phyloP scores from a whole-genome alignment of 1,140 invertebrate genomes.

The Drosophila kurseongensis region DNA sequence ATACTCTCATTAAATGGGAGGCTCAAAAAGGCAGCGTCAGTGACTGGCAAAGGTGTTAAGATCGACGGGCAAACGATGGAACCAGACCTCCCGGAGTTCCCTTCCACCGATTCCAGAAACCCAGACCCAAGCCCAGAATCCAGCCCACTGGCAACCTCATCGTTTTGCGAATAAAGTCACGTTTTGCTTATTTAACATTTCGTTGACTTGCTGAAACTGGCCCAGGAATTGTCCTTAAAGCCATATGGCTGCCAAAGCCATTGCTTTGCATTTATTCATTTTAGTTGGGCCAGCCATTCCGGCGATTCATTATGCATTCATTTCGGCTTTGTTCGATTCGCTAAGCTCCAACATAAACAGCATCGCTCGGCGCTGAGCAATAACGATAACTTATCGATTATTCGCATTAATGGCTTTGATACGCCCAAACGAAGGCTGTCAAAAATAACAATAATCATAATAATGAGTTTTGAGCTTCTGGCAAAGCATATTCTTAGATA shows the following conservation, averaged over 20 bases:
- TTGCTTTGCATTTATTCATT: constrained; percentile 59
- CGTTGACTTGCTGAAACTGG: constrained; percentile 58
- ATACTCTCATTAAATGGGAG: neutral
- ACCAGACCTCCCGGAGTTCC: neutral
- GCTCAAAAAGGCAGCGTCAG: constrained; percentile 20
- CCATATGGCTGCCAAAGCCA: constrained; percentile 44
- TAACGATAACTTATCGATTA: constrained; percentile 49
- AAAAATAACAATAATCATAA: constrained; percentile 24
- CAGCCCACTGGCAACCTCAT: constrained; percentile 32
- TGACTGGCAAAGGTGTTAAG: constrained; percentile 62
- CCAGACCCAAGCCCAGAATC: neutral
- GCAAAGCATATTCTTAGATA: neutral
- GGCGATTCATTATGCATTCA: constrained; percentile 50
- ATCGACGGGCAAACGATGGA: neutral
- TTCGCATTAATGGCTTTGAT: constrained; percentile 25
- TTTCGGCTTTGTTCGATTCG: constrained; percentile 17
- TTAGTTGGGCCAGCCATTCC: constrained; percentile 26
- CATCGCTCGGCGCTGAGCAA: constrained; percentile 8
- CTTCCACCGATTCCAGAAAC: neutral
- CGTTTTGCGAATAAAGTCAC: constrained; percentile 79
- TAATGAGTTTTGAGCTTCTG: constrained; percentile 13
- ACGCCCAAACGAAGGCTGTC: neutral
- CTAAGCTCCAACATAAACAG: constrained; percentile 35
- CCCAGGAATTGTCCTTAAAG: constrained; percentile 27
- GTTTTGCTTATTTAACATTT: constrained; percentile 82